phyloP scores from a whole-genome alignment of 2,797 vertebrate genomes.

The Brachyalestes nurse region DNA sequence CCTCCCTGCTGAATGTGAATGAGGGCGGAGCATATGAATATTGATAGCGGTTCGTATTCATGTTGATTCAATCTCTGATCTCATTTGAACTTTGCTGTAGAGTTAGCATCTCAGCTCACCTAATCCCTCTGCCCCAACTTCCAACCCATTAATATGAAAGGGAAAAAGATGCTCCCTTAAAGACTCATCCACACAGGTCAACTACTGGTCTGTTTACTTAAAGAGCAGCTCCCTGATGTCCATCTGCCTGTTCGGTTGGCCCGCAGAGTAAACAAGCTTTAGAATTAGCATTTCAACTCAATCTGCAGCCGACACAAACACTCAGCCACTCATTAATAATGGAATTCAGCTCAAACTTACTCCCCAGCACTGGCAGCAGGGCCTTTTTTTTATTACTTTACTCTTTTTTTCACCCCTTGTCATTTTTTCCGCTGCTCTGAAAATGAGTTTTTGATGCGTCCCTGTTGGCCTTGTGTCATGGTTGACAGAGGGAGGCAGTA shows the following conservation, averaged over 20 bases:
- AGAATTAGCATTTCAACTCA: conserved; percentile 63
- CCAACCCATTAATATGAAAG: conserved; percentile 38
- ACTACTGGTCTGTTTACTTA: conserved; percentile 39
- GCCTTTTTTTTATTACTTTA: conserved; percentile 3
- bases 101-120: conserved; percentile 3
- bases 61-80: conserved; percentile 66
- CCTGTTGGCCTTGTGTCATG: conserved; percentile 52
- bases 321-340: conserved; percentile 59
- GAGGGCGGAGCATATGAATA: conserved; percentile 64
- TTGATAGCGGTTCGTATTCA: conserved; percentile 66
- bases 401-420: conserved; percentile 37
- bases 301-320: conserved; percentile 50
- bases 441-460: conserved; percentile 50
- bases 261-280: conserved; percentile 63
- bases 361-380: conserved; percentile 29
- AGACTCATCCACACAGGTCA: conserved; percentile 51
- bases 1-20: conserved; percentile 65
- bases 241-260: conserved; percentile 56
- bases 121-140: conserved; percentile 17
- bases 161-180: conserved; percentile 57
- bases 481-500: conserved; percentile 41
- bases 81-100: conserved; percentile 58
- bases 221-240: conserved; percentile 42
- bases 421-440: conserved; percentile 46
- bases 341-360: conserved; percentile 24